phyloP scores from a whole-genome alignment of 2,888 invertebrate species.

The Pseudeuparius sepicola region DNA sequence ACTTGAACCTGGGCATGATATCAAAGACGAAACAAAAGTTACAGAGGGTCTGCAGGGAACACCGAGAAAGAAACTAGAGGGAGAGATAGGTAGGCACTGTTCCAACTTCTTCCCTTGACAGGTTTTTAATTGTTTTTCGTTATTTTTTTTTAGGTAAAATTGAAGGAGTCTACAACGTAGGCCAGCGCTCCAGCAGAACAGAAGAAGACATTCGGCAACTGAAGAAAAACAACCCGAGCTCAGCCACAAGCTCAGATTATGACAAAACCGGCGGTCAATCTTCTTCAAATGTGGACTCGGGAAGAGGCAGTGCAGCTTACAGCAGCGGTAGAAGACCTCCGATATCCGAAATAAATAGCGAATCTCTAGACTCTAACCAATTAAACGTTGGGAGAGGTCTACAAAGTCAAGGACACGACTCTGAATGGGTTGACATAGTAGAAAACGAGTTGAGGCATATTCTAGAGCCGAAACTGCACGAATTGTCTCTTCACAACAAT shows the following conservation, averaged over 20 bases:
- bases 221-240: slow-evolving; percentile 45
- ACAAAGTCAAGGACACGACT: slow-evolving; percentile 53
- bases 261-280: slow-evolving; percentile 67
- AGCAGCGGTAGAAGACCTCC: slow-evolving; percentile 57
- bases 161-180: slow-evolving; percentile 51
- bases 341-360: slow-evolving; percentile 46
- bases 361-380: slow-evolving; percentile 45
- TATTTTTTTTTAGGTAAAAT: slow-evolving; percentile 31
- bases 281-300: slow-evolving; percentile 66
- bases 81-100: slow-evolving; percentile 27
- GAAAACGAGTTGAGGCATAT: slow-evolving; percentile 71
- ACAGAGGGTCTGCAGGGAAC: slow-evolving; percentile 34
- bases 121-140: neutral
- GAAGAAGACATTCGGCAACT: slow-evolving; percentile 37
- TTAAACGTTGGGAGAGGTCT: slow-evolving; percentile 15
- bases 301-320: slow-evolving; percentile 71
- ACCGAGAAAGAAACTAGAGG: slow-evolving; percentile 34
- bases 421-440: slow-evolving; percentile 74
- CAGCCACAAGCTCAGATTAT: slow-evolving; percentile 61
- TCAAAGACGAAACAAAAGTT: slow-evolving; percentile 28
- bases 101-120: neutral
- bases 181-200: slow-evolving; percentile 40
- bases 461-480: slow-evolving; percentile 62
- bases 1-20: slow-evolving; percentile 14
- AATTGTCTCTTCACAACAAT: slow-evolving; percentile 43